These are phyloP conservation scores for Pristionchus maxplancki DNA, from an alignment of 2,888 invertebrate genomes.

Conservation along the genomic window DNA sequence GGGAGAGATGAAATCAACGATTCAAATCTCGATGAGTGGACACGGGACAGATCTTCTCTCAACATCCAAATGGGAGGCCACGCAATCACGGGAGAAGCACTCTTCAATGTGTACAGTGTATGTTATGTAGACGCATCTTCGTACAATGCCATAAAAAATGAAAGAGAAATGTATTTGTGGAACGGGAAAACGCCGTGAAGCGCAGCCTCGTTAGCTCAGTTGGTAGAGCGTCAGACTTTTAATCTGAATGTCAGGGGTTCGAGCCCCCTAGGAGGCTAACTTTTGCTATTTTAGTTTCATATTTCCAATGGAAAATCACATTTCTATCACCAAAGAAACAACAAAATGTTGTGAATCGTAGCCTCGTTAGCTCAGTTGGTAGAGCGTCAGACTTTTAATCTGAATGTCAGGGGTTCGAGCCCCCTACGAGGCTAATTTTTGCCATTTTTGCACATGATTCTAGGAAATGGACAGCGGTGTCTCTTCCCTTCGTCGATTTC, in stretches of 20 bases:
- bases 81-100: neutral
- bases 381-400: conserved; percentile 49
- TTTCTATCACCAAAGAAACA: neutral
- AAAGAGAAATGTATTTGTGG: too few species aligned
- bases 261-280: neutral
- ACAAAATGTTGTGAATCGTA: neutral
- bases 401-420: too few species aligned
- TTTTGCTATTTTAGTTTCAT: neutral
- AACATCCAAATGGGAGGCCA: conserved; percentile 5
- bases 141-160: too few species aligned
- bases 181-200: neutral
- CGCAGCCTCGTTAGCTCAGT: conserved; percentile 46
- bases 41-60: neutral
- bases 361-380: conserved; percentile 49
- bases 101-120: neutral
- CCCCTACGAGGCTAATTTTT: too few species aligned
- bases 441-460: neutral
- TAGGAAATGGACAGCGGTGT: too few species aligned
- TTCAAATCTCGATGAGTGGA: neutral
- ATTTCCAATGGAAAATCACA: neutral
- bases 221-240: conserved; percentile 49
- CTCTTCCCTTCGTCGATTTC: neutral
- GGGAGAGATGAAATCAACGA: neutral
- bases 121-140: neutral
- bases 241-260: conserved; percentile 32